Conservation (phyloP, 2,888 invertebrate genomes). For the Laothoe populi region DNA sequence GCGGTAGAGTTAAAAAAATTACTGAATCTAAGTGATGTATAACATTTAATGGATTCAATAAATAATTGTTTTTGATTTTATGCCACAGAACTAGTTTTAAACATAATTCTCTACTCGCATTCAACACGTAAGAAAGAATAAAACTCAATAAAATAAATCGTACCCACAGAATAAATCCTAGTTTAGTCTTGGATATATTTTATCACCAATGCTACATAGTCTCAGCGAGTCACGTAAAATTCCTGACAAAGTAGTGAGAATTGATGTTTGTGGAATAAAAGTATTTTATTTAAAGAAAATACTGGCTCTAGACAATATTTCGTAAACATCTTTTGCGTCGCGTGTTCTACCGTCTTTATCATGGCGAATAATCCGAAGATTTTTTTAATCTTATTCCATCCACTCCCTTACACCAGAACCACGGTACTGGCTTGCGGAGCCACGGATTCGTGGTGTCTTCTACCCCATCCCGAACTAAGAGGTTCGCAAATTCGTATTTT, state of each 20-base stretch:
- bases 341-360: too few relatives aligned
- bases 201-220: constrained; percentile 16
- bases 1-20: too few relatives aligned
- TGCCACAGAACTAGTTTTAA: background rate
- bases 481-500: too few relatives aligned
- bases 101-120: background rate
- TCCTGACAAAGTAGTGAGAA: background rate
- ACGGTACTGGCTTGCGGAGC: too few relatives aligned
- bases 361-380: too few relatives aligned
- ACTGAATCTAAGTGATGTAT: too few relatives aligned
- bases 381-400: too few relatives aligned
- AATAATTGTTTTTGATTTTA: too few relatives aligned
- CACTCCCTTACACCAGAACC: too few relatives aligned
- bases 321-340: background rate
- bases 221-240: background rate
- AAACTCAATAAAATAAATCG: constrained; percentile 16
- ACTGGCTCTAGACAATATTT: background rate
- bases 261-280: constrained; percentile 11
- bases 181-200: constrained; percentile 11
- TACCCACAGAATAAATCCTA: background rate
- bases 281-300: constrained; percentile 6
- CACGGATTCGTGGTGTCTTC: too few relatives aligned
- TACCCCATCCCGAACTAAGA: too few relatives aligned
- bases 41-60: too few relatives aligned
- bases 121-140: background rate